Conservation (phyloP, 2,113 vertebrate species). For the Crotalus tigris region DNA sequence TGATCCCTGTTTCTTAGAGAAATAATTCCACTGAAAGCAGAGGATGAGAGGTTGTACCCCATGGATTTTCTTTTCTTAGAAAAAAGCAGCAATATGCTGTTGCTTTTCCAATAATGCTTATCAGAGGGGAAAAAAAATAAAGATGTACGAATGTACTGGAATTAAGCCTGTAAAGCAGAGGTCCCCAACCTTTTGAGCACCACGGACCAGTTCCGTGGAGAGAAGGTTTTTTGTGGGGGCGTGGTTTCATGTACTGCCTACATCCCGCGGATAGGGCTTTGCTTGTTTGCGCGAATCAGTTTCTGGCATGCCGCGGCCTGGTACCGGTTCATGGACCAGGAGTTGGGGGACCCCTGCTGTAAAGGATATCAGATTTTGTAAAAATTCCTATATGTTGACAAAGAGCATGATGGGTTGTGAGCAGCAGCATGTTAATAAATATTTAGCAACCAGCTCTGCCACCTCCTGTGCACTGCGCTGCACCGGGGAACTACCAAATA, state of each 20-base stretch:
- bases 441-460: not conserved
- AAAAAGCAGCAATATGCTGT: not conserved
- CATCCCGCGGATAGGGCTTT: too few relatives aligned
- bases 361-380: not conserved
- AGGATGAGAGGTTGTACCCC: not conserved
- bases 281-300: too few relatives aligned
- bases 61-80: not conserved
- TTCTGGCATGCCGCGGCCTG: too few relatives aligned
- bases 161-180: not conserved
- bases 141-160: not conserved
- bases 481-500: too few relatives aligned
- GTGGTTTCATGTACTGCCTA: too few relatives aligned
- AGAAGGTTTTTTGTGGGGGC: too few relatives aligned
- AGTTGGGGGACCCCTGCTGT: not conserved
- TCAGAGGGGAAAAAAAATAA: conserved; percentile 19
- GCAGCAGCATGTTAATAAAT: not conserved
- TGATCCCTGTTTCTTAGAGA: not conserved
- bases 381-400: not conserved
- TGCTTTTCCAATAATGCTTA: conserved; percentile 16
- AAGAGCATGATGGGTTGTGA: not conserved
- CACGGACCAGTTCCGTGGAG: too few relatives aligned
- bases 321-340: too few relatives aligned
- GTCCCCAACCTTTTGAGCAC: too few relatives aligned
- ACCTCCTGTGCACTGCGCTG: not conserved
- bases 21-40: not conserved